A percentile compares a stretch with the other conserved stretches of the same genome.
Conservation (phyloP, 2,888 invertebrate genomes). For the Drosophila austrosaltans region DNA sequence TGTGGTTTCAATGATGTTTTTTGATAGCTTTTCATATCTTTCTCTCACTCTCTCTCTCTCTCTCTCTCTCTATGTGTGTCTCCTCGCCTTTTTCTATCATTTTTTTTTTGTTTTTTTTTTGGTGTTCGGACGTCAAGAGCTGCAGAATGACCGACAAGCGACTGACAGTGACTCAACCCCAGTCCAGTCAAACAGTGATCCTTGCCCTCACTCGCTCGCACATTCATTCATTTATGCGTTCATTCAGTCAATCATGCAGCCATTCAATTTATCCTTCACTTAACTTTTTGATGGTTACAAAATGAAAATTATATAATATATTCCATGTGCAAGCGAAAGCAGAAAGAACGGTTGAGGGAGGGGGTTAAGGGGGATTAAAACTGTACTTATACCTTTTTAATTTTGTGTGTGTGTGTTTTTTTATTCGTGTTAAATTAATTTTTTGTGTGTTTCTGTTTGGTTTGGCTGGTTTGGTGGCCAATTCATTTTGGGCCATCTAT, state of each 20-base stretch:
- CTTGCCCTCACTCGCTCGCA: slow-evolving; percentile 7
- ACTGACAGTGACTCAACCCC: slow-evolving; percentile 33
- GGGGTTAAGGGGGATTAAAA: slow-evolving; percentile 1
- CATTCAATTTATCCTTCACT: slow-evolving; percentile 77
- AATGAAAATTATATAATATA: slow-evolving; percentile 64
- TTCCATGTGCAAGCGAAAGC: background rate
- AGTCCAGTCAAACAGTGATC: background rate
- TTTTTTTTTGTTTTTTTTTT: background rate
- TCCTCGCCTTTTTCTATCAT: slow-evolving; percentile 33
- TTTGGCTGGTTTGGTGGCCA: background rate
- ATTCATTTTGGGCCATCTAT: slow-evolving; percentile 44
- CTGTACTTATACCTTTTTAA: slow-evolving; percentile 27
- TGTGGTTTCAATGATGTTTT: slow-evolving; percentile 61
- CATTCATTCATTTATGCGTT: slow-evolving; percentile 38
- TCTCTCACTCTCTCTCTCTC: slow-evolving; percentile 36
- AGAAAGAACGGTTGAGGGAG: background rate
- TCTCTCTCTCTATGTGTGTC: slow-evolving; percentile 34
- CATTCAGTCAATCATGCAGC: slow-evolving; percentile 68
- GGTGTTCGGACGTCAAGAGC: slow-evolving; percentile 46
- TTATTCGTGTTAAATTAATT: background rate
- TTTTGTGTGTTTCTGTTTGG: background rate
- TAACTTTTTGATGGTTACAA: slow-evolving; percentile 75
- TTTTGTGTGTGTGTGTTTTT: background rate
- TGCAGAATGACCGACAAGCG: slow-evolving; percentile 62
- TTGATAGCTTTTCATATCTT: slow-evolving; percentile 70